Percentiles rank a stretch among this genome's conserved stretches.
Evolutionary conservation across 2,888 invertebrate species (phyloP).

Genomic region (Eilema sororculum): DNA sequence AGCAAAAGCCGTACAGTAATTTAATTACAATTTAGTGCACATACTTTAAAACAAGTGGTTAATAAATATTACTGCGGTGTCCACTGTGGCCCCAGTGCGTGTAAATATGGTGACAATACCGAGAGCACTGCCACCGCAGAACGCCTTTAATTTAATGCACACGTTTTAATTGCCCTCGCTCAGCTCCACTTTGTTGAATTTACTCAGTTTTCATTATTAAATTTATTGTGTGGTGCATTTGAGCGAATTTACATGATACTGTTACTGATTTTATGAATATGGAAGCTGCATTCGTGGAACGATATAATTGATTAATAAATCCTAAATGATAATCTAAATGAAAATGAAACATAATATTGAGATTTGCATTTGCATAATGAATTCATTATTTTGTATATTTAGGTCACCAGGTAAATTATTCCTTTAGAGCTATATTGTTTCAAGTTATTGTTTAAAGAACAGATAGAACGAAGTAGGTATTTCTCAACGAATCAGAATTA

Average conservation of each 20-base stretch:
- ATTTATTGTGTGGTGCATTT: conserved; percentile 3
- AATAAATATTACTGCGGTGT: background rate
- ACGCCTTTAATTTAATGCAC: conserved; percentile 16
- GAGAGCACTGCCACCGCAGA: background rate
- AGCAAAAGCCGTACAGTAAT: too few species aligned
- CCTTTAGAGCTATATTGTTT: too few species aligned
- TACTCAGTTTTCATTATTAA: conserved; percentile 8
- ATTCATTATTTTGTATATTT: too few species aligned
- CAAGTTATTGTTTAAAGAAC: too few species aligned
- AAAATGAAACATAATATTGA: too few species aligned
- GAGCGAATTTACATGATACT: background rate
- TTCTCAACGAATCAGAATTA: too few species aligned
- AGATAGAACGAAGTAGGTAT: too few species aligned
- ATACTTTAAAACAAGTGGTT: background rate
- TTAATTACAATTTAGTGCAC: too few species aligned
- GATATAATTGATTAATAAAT: background rate
- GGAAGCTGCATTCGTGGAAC: background rate
- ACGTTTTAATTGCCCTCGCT: conserved; percentile 9
- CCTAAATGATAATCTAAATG: background rate
- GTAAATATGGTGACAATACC: conserved; percentile 7
- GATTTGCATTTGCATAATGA: too few species aligned
- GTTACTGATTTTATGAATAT: background rate
- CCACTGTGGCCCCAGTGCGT: background rate
- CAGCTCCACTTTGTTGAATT: background rate
- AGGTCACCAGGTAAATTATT: too few species aligned